These are phyloP conservation scores for Periophthalmus magnuspinnatus DNA, from an alignment of 2,797 vertebrate genomes.

Conservation along the genomic window DNA sequence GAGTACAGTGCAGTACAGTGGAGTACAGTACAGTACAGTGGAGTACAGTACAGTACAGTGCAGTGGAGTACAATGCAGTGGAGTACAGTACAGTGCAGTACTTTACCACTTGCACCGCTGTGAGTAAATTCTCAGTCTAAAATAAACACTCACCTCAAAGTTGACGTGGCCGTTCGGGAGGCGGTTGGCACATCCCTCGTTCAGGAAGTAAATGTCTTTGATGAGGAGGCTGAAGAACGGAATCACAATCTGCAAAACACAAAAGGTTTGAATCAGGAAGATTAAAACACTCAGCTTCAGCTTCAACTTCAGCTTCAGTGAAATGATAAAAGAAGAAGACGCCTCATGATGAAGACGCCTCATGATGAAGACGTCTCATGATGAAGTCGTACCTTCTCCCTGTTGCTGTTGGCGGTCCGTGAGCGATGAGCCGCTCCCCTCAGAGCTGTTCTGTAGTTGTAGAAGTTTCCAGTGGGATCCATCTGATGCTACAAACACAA, in stretches of 20 bases:
- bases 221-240: conserved; percentile 96
- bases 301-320: not conserved
- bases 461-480: conserved; percentile 96
- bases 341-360: no score
- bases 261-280: not conserved
- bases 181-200: conserved; percentile 91
- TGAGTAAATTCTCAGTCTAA: no score
- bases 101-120: no score
- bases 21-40: no score
- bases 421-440: conserved; percentile 90
- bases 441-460: conserved; percentile 92
- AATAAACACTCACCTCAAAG: conserved; percentile 82
- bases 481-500: conserved; percentile 87
- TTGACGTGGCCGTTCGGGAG: conserved; percentile 92
- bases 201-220: conserved; percentile 96
- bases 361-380: no score
- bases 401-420: conserved; percentile 90
- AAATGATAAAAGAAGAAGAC: not conserved
- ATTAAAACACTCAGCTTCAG: not conserved
- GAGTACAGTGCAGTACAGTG: no score
- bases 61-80: no score
- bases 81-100: no score
- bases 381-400: conserved; percentile 94
- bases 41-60: no score
- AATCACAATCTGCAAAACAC: conserved; percentile 85